phyloP scores from a whole-genome alignment of 2,113 vertebrate species.

The Colaptes auratus region DNA sequence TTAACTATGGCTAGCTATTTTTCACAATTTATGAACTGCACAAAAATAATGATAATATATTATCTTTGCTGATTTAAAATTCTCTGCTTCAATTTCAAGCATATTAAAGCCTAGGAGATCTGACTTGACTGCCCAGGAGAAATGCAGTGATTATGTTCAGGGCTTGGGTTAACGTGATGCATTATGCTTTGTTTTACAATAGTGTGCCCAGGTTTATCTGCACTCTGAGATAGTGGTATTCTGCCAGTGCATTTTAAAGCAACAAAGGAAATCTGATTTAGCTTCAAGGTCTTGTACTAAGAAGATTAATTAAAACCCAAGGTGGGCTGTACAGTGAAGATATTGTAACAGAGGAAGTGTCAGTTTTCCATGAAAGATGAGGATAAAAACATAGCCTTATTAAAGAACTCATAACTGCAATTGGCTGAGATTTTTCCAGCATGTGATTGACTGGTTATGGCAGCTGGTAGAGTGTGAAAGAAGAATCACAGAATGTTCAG shows the following conservation, averaged over 20 bases:
- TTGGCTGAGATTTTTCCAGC: background rate
- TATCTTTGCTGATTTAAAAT: background rate
- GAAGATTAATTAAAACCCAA: background rate
- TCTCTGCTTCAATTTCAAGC: background rate
- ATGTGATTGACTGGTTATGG: no score
- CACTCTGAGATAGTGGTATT: accelerated
- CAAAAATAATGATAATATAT: background rate
- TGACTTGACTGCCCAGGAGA: background rate
- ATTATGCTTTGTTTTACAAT: accelerated
- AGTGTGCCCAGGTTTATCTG: background rate
- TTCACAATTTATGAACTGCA: background rate
- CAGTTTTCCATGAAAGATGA: accelerated
- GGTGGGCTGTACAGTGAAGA: background rate
- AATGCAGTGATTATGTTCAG: no score
- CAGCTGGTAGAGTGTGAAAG: no score
- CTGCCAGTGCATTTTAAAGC: background rate
- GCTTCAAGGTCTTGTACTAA: background rate
- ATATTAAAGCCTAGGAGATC: background rate
- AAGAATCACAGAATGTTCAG: no score
- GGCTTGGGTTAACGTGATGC: no score
- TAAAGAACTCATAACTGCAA: background rate
- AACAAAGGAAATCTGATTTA: no score
- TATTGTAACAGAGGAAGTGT: accelerated
- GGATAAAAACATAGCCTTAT: background rate
- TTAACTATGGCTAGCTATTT: background rate